Evolutionary conservation across 35 echinoderm and acorn worm species (phyloP).

Genomic region (Stichopus chloronotus): DNA sequence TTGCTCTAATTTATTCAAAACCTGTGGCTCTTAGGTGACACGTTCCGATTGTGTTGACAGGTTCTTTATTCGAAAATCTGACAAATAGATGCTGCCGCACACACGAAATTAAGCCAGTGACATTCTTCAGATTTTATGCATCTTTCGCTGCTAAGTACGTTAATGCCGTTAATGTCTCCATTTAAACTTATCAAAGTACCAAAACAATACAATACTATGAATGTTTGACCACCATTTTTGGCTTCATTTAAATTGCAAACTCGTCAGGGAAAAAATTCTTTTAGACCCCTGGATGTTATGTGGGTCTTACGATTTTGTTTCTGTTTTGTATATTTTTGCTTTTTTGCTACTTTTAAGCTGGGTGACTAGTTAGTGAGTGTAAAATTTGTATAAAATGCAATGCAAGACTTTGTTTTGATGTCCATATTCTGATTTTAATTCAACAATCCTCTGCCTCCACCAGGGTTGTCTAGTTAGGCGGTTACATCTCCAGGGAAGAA

Average conservation of each 20-base stretch:
- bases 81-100: not conserved
- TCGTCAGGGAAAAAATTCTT: not conserved
- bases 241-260: not conserved
- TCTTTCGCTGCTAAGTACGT: not conserved
- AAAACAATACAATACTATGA: not conserved
- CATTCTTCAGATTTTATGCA: not conserved
- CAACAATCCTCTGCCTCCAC: no score
- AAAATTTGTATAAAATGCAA: no score
- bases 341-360: no score
- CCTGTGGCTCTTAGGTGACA: no score
- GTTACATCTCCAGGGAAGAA: no score
- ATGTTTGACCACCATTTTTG: not conserved
- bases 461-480: no score
- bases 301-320: not conserved
- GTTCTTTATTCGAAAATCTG: no score
- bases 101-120: not conserved
- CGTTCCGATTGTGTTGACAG: no score
- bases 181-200: not conserved
- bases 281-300: not conserved
- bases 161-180: not conserved
- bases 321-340: not conserved
- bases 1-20: no score
- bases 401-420: no score
- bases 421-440: no score
- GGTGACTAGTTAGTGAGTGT: no score